Percentiles rank a stretch among this genome's conserved stretches.
phyloP scores from a whole-genome alignment of 2,797 vertebrate species.

The Apogon hyalosoma region DNA sequence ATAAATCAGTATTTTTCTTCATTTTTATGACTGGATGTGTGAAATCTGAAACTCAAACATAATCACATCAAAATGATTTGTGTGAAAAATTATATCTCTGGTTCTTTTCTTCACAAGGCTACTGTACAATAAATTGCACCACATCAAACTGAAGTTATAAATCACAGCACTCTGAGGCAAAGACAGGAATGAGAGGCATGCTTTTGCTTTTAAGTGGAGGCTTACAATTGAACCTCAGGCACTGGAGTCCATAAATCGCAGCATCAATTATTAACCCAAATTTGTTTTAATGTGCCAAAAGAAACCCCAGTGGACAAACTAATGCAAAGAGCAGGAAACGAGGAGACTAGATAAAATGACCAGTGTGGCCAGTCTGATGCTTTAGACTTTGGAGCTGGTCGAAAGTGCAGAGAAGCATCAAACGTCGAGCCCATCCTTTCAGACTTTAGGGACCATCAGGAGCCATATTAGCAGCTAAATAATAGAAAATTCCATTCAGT shows the following conservation, averaged over 20 bases:
- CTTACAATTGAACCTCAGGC: slow-evolving; percentile 78
- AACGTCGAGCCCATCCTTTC: slow-evolving; percentile 51
- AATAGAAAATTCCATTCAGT: slow-evolving; percentile 69
- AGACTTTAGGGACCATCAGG: slow-evolving; percentile 56
- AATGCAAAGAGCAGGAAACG: slow-evolving; percentile 83
- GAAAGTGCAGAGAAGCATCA: slow-evolving; percentile 75
- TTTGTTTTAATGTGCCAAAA: slow-evolving; percentile 85
- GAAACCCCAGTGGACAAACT: slow-evolving; percentile 76
- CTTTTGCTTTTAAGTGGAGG: slow-evolving; percentile 80
- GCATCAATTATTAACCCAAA: slow-evolving; percentile 85
- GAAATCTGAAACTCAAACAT: slow-evolving; percentile 68
- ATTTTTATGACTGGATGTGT: slow-evolving; percentile 49
- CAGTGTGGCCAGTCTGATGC: slow-evolving; percentile 54
- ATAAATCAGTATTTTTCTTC: slow-evolving; percentile 61
- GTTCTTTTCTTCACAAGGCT: slow-evolving; percentile 53
- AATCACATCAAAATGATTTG: slow-evolving; percentile 66
- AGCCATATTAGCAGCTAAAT: slow-evolving; percentile 70
- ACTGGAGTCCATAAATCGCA: slow-evolving; percentile 81
- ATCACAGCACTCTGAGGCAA: slow-evolving; percentile 64
- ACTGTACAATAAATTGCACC: slow-evolving; percentile 60
- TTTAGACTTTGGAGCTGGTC: slow-evolving; percentile 45
- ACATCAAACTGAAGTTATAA: slow-evolving; percentile 70
- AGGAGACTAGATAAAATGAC: slow-evolving; percentile 76
- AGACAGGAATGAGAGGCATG: slow-evolving; percentile 66
- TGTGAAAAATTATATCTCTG: slow-evolving; percentile 65